Base-by-base conservation (phyloP, 2,113 vertebrate species). In the Macrotus californicus region DNA sequence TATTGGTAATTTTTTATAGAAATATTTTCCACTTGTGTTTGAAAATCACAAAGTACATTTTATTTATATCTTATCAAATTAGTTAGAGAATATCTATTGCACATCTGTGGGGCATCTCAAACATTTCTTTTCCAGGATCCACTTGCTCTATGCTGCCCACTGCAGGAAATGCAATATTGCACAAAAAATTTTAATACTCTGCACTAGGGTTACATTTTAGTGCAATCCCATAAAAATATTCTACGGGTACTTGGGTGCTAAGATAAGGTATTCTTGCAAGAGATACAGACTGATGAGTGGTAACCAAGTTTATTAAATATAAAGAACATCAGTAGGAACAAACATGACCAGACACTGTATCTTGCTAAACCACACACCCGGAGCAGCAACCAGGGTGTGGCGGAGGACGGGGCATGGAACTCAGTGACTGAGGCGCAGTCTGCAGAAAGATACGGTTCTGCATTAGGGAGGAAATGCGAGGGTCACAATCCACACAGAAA, bases 61-160 rank as follows among this genome's bases (percentile, higher is more conserved):
- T 79, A 96, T 80, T 91, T 89, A 36, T 41, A 79, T 93, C 41
- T 59, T 59, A 89, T 36, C 84, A 89, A 77, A 69, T 86, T 80
- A 86, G 26, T 80, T 86, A 88, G 26, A 85, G 90, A 92, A 39
- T 52, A 92, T 66, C 88, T 89, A 64, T 54, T 91, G 73, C 76
- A 79, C 92, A 96, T 76, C 54, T 95, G 94, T 77, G 64, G 36
- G 31, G 80, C 31, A 36, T 56, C 43, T 66, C 83, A 89, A 59
- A 56, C 79, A 86, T 34, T 76, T 72, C 72, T 92, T 87, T 85
- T n/a, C 59, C 76, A 75, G 81, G 79, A 43, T 94, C 86, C 95
- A 96, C 88, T 81, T 97, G 96, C 97, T 97, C 96, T 95, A 91
- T 97, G 96, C 96, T 97, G 97, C 96, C 97, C 97, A 96, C 97